These are phyloP conservation scores for Asobara japonica DNA, from an alignment of 1,140 invertebrate genomes.

Conservation along the genomic window DNA sequence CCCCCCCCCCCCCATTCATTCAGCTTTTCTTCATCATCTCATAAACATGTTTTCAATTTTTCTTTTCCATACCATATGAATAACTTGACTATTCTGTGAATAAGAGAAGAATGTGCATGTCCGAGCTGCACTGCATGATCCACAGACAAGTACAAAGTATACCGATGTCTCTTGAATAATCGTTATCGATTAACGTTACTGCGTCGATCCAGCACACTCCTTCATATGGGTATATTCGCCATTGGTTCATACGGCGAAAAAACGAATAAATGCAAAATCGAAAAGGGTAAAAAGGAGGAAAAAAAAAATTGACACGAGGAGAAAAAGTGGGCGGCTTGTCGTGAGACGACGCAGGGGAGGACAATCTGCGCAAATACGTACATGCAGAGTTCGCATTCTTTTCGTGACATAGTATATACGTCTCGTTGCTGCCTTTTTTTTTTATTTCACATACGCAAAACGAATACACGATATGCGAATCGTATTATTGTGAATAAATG, in stretches of 20 bases:
- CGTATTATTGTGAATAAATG: slow-evolving; percentile 53
- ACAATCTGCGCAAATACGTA: slow-evolving; percentile 8
- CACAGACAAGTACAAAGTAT: slow-evolving; percentile 19
- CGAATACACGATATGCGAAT: slow-evolving; percentile 45
- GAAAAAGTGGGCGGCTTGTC: slow-evolving; percentile 15
- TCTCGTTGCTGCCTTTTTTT: neutral
- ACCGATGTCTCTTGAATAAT: slow-evolving; percentile 20
- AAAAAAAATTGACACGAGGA: neutral
- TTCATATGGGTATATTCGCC: neutral
- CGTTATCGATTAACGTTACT: slow-evolving; percentile 18
- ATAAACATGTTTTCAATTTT: neutral
- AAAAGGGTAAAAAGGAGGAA: neutral
- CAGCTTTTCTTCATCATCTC: neutral
- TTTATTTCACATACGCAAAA: slow-evolving; percentile 32
- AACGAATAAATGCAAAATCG: neutral
- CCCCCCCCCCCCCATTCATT: slow-evolving; percentile 9
- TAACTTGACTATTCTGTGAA: neutral
- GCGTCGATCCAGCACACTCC: slow-evolving; percentile 1
- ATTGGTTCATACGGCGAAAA: neutral
- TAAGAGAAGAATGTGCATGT: slow-evolving; percentile 1
- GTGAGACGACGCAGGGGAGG: neutral
- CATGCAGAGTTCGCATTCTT: slow-evolving; percentile 12
- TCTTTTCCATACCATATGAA: neutral
- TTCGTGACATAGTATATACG: neutral
- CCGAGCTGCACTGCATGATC: neutral